phyloP scores from a whole-genome alignment of 2,797 vertebrate species.

The Craterocephalus amniculus region DNA sequence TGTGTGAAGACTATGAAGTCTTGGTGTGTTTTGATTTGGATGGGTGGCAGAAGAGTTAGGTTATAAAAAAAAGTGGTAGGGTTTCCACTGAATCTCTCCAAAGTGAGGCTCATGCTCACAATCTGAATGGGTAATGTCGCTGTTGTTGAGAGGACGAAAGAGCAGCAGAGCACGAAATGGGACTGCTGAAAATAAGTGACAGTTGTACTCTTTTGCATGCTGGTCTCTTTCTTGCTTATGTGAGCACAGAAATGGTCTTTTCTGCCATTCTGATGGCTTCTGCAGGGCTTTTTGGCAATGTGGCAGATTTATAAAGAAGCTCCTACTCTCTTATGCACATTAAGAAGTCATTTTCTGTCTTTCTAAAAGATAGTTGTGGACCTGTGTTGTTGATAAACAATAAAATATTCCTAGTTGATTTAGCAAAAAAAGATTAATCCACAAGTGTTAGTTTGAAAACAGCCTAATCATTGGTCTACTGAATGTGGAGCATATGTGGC shows the following conservation, averaged over 20 bases:
- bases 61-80: neutral
- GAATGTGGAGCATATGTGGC: no score
- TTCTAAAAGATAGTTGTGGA: neutral
- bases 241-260: slow-evolving; percentile 3
- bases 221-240: slow-evolving; percentile 9
- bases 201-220: slow-evolving; percentile 12
- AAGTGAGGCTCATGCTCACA: neutral
- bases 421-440: neutral
- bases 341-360: slow-evolving; percentile 1
- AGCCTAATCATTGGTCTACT: neutral
- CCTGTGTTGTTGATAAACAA: neutral
- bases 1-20: neutral
- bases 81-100: neutral
- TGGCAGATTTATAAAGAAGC: neutral
- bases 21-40: neutral
- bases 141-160: neutral
- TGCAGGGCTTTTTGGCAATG: slow-evolving; percentile 5
- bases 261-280: slow-evolving; percentile 11
- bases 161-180: slow-evolving; percentile 14
- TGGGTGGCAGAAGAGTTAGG: neutral
- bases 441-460: neutral
- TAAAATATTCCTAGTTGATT: neutral
- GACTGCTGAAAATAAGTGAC: slow-evolving; percentile 14
- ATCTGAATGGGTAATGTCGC: neutral
- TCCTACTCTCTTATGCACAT: neutral